Percentiles rank a stretch among this genome's conserved stretches.
Evolutionary conservation across 2,888 invertebrate species (phyloP).

Genomic region (Antitype chi): DNA sequence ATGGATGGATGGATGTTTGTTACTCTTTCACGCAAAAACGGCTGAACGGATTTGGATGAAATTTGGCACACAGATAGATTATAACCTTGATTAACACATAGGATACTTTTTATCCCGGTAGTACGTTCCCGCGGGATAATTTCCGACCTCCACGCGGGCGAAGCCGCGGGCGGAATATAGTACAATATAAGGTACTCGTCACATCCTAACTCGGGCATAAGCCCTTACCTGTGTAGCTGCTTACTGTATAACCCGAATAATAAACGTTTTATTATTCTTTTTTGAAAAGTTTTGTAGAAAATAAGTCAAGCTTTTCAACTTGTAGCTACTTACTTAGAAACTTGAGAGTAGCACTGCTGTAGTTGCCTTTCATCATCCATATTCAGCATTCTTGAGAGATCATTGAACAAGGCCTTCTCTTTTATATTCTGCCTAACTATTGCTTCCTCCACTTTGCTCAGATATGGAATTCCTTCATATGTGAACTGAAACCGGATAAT

Average conservation of each 20-base stretch:
- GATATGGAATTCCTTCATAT: slow-evolving; percentile 92
- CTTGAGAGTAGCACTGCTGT: slow-evolving; percentile 81
- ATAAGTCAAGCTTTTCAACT: neutral
- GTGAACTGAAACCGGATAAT: slow-evolving; percentile 90
- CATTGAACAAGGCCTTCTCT: slow-evolving; percentile 74
- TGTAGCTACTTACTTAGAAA: slow-evolving; percentile 83
- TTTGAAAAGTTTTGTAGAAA: neutral
- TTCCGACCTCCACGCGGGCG: no score
- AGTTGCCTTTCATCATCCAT: slow-evolving; percentile 79
- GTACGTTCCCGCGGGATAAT: no score
- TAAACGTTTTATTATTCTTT: neutral
- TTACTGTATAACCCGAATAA: neutral
- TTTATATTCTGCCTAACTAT: slow-evolving; percentile 78
- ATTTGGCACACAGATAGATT: no score
- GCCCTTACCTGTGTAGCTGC: neutral
- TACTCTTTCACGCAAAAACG: no score
- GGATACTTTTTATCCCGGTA: no score
- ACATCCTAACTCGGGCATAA: neutral
- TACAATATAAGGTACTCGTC: no score
- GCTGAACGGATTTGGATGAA: no score
- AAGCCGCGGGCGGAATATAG: no score
- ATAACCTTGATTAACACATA: no score
- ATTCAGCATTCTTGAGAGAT: slow-evolving; percentile 71
- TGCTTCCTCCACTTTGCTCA: slow-evolving; percentile 90
- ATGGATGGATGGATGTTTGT: no score